These are phyloP conservation scores for Megalonaias nervosa DNA, from an alignment of 1,140 invertebrate species.

Conservation along the genomic window DNA sequence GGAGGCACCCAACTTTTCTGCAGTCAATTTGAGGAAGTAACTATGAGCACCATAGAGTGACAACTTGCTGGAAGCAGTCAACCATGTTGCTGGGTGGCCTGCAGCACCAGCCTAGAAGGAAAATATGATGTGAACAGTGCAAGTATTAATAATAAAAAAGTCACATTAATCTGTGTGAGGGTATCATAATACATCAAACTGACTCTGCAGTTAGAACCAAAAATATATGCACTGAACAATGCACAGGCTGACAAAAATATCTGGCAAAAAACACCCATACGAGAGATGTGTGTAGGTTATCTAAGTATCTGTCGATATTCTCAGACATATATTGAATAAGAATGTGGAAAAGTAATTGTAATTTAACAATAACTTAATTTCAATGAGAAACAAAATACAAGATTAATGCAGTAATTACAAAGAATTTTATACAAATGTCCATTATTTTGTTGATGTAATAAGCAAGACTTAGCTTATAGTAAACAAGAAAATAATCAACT, in stretches of 20 bases:
- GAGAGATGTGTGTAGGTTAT: too few species aligned
- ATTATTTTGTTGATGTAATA: too few species aligned
- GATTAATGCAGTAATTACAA: too few species aligned
- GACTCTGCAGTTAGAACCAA: neutral
- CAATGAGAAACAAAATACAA: too few species aligned
- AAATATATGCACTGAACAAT: neutral
- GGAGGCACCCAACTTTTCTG: constrained; percentile 50
- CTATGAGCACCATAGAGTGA: constrained; percentile 53
- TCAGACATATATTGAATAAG: too few species aligned
- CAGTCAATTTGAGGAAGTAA: constrained; percentile 52
- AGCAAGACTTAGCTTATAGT: too few species aligned
- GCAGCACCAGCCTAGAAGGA: constrained; percentile 49
- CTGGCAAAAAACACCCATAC: neutral
- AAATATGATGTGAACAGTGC: neutral
- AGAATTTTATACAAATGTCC: too few species aligned
- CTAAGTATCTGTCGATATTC: too few species aligned
- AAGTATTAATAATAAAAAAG: neutral
- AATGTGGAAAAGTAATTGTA: too few species aligned
- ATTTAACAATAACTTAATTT: too few species aligned
- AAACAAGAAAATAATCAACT: too few species aligned
- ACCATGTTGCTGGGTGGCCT: constrained; percentile 50
- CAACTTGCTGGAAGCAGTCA: constrained; percentile 41
- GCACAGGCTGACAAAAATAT: neutral
- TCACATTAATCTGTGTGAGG: neutral
- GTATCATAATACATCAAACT: neutral